Conservation (phyloP, 2,888 invertebrate genomes). For the Endomychus coccineus region DNA sequence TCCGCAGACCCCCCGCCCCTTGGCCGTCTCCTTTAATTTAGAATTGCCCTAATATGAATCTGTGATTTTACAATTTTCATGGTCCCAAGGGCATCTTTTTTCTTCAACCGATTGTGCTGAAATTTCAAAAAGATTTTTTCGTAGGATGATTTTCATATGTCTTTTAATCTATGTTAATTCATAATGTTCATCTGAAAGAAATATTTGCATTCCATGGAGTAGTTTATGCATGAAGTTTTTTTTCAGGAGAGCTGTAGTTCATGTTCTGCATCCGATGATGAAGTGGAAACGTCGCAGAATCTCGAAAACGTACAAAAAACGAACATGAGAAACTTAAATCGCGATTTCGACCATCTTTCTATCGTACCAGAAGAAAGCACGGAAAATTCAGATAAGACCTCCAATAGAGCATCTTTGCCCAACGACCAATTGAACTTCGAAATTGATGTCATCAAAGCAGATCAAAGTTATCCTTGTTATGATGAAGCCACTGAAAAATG, state of each 20-base stretch:
- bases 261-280: conserved; percentile 40
- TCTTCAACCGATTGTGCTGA: too few species aligned
- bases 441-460: conserved; percentile 37
- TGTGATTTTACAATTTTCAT: too few species aligned
- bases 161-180: too few species aligned
- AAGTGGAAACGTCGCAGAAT: conserved; percentile 42
- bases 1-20: too few species aligned
- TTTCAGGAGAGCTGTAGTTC: conserved; percentile 38
- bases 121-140: too few species aligned
- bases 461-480: conserved; percentile 40
- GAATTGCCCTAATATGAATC: too few species aligned
- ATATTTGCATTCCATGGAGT: not conserved
- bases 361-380: conserved; percentile 68
- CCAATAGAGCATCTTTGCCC: conserved; percentile 26
- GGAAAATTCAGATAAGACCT: conserved; percentile 40
- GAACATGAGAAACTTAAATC: conserved; percentile 45
- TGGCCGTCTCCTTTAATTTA: too few species aligned
- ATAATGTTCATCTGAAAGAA: not conserved
- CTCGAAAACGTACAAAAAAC: conserved; percentile 43
- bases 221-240: too few species aligned
- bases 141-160: too few species aligned
- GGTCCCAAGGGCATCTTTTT: too few species aligned
- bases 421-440: conserved; percentile 31
- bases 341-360: conserved; percentile 66
- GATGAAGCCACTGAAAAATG: conserved; percentile 25